Evolutionary conservation across 2,113 vertebrate species (phyloP).

Genomic region (Beaufortia kweichowensis): DNA sequence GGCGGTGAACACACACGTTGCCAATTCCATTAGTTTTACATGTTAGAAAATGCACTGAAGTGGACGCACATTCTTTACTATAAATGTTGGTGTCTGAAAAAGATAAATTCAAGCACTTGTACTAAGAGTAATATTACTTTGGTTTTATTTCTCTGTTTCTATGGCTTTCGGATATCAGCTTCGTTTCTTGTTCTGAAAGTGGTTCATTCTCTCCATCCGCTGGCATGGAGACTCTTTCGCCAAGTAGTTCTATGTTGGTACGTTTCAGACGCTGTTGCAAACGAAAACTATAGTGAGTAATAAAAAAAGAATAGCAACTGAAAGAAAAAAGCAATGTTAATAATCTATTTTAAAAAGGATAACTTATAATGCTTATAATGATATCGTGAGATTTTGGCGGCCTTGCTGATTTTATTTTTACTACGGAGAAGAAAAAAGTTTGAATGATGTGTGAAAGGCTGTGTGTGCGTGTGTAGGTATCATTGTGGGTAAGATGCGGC

Average conservation of each 20-base stretch:
- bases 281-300: conserved; percentile 61
- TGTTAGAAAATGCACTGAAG: conserved; percentile 70
- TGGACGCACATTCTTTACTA: conserved; percentile 72
- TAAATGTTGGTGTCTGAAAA: conserved; percentile 71
- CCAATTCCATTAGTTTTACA: conserved; percentile 73
- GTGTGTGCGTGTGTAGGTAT: conserved; percentile 58
- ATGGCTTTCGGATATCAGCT: conserved; percentile 70
- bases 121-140: conserved; percentile 63
- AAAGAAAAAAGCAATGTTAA: conserved; percentile 69
- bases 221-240: conserved; percentile 67
- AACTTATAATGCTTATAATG: conserved; percentile 44
- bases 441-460: conserved; percentile 50
- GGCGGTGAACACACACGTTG: conserved; percentile 64
- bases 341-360: conserved; percentile 67
- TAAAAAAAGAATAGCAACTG: conserved; percentile 47
- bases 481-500: conserved; percentile 54
- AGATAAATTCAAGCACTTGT: conserved; percentile 70
- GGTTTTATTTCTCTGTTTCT: conserved; percentile 59
- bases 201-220: conserved; percentile 64
- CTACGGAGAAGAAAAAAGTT: conserved; percentile 58
- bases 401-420: conserved; percentile 79
- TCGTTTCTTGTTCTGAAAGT: conserved; percentile 69
- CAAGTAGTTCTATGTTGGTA: conserved; percentile 71
- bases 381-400: conserved; percentile 73
- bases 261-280: conserved; percentile 67